These are phyloP conservation scores for Stichopus chloronotus DNA, from an alignment of 35 echinoderm and acorn worm genomes.

Conservation along the genomic window DNA sequence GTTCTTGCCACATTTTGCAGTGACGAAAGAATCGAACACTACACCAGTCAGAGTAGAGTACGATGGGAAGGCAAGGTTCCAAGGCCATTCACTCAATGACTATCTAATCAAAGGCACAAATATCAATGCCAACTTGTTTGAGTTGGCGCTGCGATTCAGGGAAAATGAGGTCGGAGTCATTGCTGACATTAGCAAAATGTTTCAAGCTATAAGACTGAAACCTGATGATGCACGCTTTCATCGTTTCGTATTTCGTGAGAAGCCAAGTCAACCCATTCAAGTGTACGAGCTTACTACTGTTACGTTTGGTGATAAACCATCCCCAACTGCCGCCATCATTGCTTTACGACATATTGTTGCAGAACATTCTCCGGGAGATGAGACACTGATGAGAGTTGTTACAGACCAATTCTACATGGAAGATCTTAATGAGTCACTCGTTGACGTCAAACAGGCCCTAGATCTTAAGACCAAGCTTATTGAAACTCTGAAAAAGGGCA, in stretches of 20 bases:
- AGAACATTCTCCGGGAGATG: conserved; percentile 66
- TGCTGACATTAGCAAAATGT: too few species aligned
- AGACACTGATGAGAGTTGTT: conserved; percentile 65
- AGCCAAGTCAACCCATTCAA: conserved; percentile 71
- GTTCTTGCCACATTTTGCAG: conserved; percentile 83
- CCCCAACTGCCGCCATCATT: too few species aligned
- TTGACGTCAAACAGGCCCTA: too few species aligned
- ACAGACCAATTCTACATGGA: conserved; percentile 56
- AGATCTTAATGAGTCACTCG: too few species aligned
- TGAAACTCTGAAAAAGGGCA: too few species aligned
- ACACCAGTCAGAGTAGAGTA: conserved; percentile 82
- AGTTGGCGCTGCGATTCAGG: conserved; percentile 72
- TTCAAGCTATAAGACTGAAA: too few species aligned
- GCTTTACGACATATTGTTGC: too few species aligned
- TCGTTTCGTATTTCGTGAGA: conserved; percentile 83
- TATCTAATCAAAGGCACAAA: conserved; percentile 79
- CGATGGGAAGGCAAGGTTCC: conserved; percentile 77
- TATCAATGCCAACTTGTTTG: conserved; percentile 73
- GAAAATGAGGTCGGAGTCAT: conserved; percentile 86
- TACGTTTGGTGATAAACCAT: too few species aligned
- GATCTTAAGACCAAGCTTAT: too few species aligned
- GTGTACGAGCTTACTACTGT: too few species aligned
- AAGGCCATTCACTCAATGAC: conserved; percentile 74
- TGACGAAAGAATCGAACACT: conserved; percentile 71
- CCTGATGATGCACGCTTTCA: too few species aligned